These are phyloP conservation scores for Monarcha castaneiventris DNA, from an alignment of 2,113 vertebrate genomes.

Conservation along the genomic window DNA sequence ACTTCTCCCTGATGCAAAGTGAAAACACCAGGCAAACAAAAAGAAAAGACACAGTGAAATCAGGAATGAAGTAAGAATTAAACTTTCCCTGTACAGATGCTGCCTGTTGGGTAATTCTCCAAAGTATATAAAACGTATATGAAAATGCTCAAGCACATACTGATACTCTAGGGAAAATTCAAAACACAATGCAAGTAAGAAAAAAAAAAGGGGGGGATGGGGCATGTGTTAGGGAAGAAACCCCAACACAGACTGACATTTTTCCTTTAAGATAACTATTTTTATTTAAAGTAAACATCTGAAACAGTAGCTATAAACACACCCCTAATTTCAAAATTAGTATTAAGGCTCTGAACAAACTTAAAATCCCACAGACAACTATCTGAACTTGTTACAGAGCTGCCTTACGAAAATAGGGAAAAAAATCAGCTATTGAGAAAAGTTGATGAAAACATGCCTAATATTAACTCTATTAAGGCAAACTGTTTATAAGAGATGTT, in stretches of 20 bases:
- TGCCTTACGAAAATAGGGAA: background rate
- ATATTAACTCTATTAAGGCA: background rate
- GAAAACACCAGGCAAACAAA: background rate
- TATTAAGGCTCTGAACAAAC: background rate
- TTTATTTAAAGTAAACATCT: background rate
- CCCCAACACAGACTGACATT: background rate
- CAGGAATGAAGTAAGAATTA: background rate
- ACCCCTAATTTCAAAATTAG: background rate
- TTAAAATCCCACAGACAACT: background rate
- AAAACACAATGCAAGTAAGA: background rate
- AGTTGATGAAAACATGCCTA: background rate
- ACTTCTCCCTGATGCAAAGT: background rate
- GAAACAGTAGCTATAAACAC: background rate
- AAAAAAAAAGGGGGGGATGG: background rate
- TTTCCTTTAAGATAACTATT: background rate
- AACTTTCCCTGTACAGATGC: background rate
- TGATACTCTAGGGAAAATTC: background rate
- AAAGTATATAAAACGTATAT: accelerated
- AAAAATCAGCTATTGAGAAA: background rate
- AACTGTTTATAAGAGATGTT: background rate
- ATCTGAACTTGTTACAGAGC: background rate
- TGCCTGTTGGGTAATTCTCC: background rate
- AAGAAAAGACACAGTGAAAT: background rate
- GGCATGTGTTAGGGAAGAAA: background rate
- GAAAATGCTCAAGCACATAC: background rate